Evolutionary conservation across 2,113 vertebrate species (phyloP).

Genomic region (Amblyornis subalaris): DNA sequence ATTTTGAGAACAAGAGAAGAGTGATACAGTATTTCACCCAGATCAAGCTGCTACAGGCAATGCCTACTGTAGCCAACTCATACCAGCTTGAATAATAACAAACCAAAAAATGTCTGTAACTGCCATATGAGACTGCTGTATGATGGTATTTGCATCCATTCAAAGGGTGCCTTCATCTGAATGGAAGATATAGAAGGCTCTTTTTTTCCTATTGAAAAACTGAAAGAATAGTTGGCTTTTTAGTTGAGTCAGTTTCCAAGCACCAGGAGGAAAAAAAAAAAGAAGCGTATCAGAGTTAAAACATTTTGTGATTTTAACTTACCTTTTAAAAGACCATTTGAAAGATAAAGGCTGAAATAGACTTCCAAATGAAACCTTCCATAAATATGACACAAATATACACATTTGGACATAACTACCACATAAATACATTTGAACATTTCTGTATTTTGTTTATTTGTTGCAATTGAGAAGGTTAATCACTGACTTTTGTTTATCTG

Average conservation of each 20-base stretch:
- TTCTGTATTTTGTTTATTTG: neutral
- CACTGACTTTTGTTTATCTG: fast-evolving
- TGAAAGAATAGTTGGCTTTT: neutral
- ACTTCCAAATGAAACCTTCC: neutral
- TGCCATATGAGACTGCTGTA: neutral
- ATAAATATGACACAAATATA: neutral
- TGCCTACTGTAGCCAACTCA: neutral
- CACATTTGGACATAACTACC: neutral
- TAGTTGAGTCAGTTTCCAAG: neutral
- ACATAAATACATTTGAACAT: neutral
- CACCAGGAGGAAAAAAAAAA: neutral
- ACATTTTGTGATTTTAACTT: neutral
- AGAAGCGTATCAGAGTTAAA: neutral
- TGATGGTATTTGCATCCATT: neutral
- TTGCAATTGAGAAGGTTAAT: neutral
- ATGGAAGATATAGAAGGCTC: neutral
- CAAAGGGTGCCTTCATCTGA: neutral
- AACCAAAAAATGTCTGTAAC: neutral
- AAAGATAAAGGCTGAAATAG: neutral
- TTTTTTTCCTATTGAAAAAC: neutral
- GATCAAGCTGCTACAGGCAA: neutral
- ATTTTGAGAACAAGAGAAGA: neutral
- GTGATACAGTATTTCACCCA: neutral
- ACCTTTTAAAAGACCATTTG: neutral
- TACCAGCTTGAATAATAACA: neutral